Conservation (phyloP, 2,113 vertebrate species). For the Danio rerio region GRCz12tu NC_133180.1:42243501-42244000, state of each 20-base stretch:
- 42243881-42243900: slow-evolving; percentile 56
- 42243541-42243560: background rate
- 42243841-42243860: slow-evolving; percentile 58
- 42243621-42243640: slow-evolving; percentile 20
- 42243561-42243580: background rate
- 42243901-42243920: slow-evolving; percentile 61
- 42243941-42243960: slow-evolving; percentile 64
- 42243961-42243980: slow-evolving; percentile 65
- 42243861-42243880: slow-evolving; percentile 64
- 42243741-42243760: slow-evolving; percentile 21
- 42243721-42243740: slow-evolving; percentile 36
- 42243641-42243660: slow-evolving; percentile 14
- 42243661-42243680: slow-evolving; percentile 44
- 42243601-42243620: background rate
- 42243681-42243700: slow-evolving; percentile 13
- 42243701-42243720: slow-evolving; percentile 12
- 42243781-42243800: slow-evolving; percentile 4
- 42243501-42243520: slow-evolving; percentile 55
- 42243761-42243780: slow-evolving; percentile 37
- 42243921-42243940: slow-evolving; percentile 56
- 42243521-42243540: slow-evolving; percentile 53
- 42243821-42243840: slow-evolving; percentile 45
- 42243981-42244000: slow-evolving; percentile 31
- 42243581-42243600: background rate
- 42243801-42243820: slow-evolving; percentile 20